Base-by-base conservation (phyloP, 2,113 vertebrate genomes). In the Cairina moschata region DNA sequence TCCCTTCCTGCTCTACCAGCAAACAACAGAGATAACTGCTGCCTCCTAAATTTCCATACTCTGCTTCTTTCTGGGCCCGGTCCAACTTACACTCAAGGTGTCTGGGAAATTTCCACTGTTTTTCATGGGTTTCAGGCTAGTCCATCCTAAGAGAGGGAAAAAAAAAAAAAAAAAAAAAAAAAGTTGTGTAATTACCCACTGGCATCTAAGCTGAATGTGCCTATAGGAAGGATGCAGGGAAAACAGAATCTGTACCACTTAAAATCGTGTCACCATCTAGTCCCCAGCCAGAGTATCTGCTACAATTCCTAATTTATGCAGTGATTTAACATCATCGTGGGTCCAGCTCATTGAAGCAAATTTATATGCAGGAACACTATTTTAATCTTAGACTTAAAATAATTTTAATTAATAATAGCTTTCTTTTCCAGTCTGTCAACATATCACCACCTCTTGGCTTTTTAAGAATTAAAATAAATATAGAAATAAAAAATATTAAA, bases 381-480 rank as follows among this genome's bases (percentile, higher is more conserved):
- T 97, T 97, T 96, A 96, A 97, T 97, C 93, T 95, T 95, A 93
- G 91, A 95, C 79, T 95, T 97, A 94, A 94, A 97, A 96, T 97
- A 94, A 77, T 95, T 96, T 97, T 97, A 97, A 98, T 98, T 98
- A 98, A 97, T 96, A 96, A 95, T 94, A 89, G 77, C 85, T 92
- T 97, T 88, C 87, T 91, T 93, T 94, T 86, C 88, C 68, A 68
- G 55, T 91, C 90, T 97, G 97, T 97, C 95, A 98, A 97, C 85
- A 97, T 73, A 93, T 38, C 90, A 77, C 93, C 83, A 97, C 95
- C 96, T 97, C 83, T 97, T 96, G 92, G 76, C 95, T 97, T 96
- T 86, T 95, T 96, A 96, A 97, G 96, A 97, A 97, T 86, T 96
- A 97, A 96, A 96, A 93, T 96, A 97, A 98, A 98, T 92, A 98